Evolutionary conservation across 2,113 vertebrate species (phyloP).

Genomic region (Tor tambroides): DNA sequence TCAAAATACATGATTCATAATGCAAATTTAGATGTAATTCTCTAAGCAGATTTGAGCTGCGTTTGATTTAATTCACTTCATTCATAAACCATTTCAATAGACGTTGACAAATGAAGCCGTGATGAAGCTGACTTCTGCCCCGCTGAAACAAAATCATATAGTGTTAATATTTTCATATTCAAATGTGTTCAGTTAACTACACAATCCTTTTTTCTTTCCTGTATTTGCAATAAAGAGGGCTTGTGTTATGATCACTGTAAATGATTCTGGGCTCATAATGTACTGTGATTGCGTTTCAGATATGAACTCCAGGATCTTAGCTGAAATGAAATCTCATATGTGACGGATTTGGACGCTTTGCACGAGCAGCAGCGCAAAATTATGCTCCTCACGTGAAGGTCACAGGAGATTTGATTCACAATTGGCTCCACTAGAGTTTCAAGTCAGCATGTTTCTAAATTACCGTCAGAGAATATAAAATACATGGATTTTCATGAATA

Average conservation of each 20-base stretch:
- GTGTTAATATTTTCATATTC: background rate
- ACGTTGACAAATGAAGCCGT: constrained; percentile 1
- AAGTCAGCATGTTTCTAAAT: background rate
- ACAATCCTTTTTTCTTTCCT: background rate
- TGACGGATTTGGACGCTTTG: background rate
- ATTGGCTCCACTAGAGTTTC: background rate
- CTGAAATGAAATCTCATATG: background rate
- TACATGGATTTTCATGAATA: background rate
- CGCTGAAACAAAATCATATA: background rate
- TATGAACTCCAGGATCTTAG: background rate
- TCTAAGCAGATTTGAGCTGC: constrained; percentile 21
- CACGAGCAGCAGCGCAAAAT: background rate
- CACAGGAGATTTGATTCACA: background rate
- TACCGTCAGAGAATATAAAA: background rate
- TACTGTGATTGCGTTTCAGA: background rate
- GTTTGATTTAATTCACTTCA: constrained; percentile 28
- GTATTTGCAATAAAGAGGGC: background rate
- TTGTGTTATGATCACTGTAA: background rate
- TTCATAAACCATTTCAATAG: background rate
- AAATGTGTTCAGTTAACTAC: background rate
- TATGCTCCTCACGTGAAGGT: background rate
- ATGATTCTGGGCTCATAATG: background rate
- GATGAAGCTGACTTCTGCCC: background rate
- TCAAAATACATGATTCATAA: constrained; percentile 20
- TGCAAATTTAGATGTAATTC: constrained; percentile 5